Percentiles rank a stretch among this genome's conserved stretches.
These are phyloP conservation scores for Stenoptilia bipunctidactyla DNA, from an alignment of 2,888 invertebrate species.

Conservation along the genomic window DNA sequence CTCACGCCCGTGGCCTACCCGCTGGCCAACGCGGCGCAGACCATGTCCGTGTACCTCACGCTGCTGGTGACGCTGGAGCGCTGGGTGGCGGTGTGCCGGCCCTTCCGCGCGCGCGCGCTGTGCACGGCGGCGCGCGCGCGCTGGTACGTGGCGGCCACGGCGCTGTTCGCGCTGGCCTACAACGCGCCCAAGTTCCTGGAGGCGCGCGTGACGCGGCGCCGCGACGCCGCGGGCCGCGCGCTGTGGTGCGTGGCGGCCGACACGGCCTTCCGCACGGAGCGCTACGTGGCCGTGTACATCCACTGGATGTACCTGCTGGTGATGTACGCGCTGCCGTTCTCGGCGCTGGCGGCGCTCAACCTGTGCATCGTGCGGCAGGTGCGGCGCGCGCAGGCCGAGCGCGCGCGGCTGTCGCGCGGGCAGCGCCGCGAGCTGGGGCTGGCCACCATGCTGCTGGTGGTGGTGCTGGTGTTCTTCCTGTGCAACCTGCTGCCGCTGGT, in stretches of 20 bases:
- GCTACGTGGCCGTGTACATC: constrained; percentile 89
- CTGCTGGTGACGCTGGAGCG: constrained; percentile 92
- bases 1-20: constrained; percentile 87
- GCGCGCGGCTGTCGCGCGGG: constrained; percentile 88
- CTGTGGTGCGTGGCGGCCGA: constrained; percentile 81
- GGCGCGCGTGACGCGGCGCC: constrained; percentile 53
- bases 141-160: constrained; percentile 86
- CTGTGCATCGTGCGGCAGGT: constrained; percentile 92
- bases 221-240: constrained; percentile 57
- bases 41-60: constrained; percentile 93
- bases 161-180: constrained; percentile 85
- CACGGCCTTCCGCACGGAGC: constrained; percentile 74
- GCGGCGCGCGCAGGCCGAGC: constrained; percentile 88
- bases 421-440: constrained; percentile 94
- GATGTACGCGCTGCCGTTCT: constrained; percentile 94
- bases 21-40: constrained; percentile 88
- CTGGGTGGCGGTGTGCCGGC: constrained; percentile 94
- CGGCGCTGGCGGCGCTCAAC: constrained; percentile 89
- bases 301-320: constrained; percentile 95
- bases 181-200: constrained; percentile 88
- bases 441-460: constrained; percentile 94
- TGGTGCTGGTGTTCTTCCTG: constrained; percentile 93
- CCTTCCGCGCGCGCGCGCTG: constrained; percentile 87
- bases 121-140: constrained; percentile 91
- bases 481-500: constrained; percentile 91